These are phyloP conservation scores for Platyrinchus mystaceus DNA, from an alignment of 2,797 vertebrate species.

Conservation along the genomic window DNA sequence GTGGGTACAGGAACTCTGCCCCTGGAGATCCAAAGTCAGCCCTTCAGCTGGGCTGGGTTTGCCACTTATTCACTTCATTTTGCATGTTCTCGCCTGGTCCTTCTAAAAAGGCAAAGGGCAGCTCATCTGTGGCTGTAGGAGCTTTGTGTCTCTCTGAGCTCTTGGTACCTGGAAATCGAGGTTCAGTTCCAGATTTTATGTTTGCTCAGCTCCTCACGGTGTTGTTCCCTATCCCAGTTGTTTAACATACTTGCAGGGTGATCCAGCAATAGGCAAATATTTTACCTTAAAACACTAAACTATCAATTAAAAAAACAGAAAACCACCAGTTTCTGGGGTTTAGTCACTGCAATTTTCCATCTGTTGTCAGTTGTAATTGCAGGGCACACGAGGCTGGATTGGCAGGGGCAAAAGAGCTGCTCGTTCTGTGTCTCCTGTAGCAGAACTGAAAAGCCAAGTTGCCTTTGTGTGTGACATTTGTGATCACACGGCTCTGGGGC, in stretches of 20 bases:
- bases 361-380: background rate
- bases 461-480: background rate
- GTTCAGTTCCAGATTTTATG: background rate
- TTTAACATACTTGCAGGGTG: background rate
- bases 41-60: background rate
- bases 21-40: background rate
- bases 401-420: background rate
- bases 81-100: background rate
- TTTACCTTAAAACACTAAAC: background rate
- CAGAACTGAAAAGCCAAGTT: background rate
- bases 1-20: background rate
- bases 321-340: background rate
- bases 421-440: background rate
- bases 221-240: background rate
- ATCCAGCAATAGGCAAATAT: constrained; percentile 1
- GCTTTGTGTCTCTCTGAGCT: background rate
- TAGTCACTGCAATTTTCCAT: background rate
- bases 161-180: background rate
- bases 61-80: background rate
- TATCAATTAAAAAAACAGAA: background rate
- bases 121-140: background rate
- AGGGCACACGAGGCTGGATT: background rate
- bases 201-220: background rate
- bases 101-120: background rate
- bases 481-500: background rate